A percentile compares a stretch with the other conserved stretches of the same genome.
Conservation (phyloP, 2,113 vertebrate species). For the Rutilus rutilus region DNA sequence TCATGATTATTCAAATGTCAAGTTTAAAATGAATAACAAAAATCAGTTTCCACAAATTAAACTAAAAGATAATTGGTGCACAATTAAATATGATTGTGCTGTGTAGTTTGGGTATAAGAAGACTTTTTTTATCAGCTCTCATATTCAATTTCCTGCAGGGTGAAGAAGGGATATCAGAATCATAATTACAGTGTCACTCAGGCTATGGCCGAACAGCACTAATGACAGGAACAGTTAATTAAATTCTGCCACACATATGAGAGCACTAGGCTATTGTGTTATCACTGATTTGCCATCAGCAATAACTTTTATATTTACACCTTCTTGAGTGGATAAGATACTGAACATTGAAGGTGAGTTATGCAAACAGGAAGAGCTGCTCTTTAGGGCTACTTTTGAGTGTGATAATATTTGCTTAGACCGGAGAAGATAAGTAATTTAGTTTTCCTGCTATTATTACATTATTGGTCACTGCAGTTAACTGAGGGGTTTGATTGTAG, state of each 20-base stretch:
- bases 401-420: not conserved
- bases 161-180: conserved; percentile 29
- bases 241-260: conserved; percentile 29
- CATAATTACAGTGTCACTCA: conserved; percentile 50
- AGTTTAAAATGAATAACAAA: conserved; percentile 3
- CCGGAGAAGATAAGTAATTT: not conserved
- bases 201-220: not conserved
- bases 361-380: not conserved
- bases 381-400: not conserved
- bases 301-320: conserved; percentile 41
- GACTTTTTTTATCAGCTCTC: conserved; percentile 55
- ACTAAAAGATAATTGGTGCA: conserved; percentile 38
- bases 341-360: not conserved
- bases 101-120: conserved; percentile 35
- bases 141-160: conserved; percentile 58
- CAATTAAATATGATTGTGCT: conserved; percentile 49
- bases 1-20: not conserved
- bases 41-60: conserved; percentile 31
- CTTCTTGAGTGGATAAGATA: conserved; percentile 22
- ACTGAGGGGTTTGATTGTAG: not conserved
- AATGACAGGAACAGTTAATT: conserved; percentile 53
- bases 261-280: not conserved
- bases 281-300: not conserved
- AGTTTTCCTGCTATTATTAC: conserved; percentile 3
- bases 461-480: not conserved